Conservation (phyloP, 2,888 invertebrate genomes). For the Athetis lepigone region DNA sequence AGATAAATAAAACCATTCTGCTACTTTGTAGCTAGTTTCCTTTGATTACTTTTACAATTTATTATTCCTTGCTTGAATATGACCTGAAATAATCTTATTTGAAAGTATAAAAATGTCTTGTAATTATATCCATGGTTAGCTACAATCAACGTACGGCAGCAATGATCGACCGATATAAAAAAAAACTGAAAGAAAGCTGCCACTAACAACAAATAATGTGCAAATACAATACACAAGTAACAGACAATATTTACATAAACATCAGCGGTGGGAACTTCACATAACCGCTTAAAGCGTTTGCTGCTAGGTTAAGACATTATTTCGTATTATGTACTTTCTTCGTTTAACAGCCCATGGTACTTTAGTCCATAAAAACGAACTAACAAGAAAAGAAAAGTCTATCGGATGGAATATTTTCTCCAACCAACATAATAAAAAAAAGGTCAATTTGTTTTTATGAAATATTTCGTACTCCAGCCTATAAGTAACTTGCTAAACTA, state of each 20-base stretch:
- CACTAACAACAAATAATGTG: conserved; percentile 70
- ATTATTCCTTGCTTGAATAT: not conserved
- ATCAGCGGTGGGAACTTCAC: conserved; percentile 85
- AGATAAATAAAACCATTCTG: conserved; percentile 11
- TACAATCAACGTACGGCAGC: conserved; percentile 38
- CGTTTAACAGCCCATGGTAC: conserved; percentile 41
- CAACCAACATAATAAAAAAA: conserved; percentile 1
- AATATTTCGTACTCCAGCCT: conserved; percentile 44
- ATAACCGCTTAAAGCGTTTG: conserved; percentile 84
- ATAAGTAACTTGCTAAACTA: conserved; percentile 48
- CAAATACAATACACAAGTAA: conserved; percentile 67
- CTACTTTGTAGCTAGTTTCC: conserved; percentile 8
- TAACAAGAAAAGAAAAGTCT: conserved; percentile 29
- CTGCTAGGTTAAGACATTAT: conserved; percentile 79
- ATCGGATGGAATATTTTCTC: not conserved
- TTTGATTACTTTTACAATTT: conserved; percentile 3
- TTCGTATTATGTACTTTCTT: conserved; percentile 39
- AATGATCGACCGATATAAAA: conserved; percentile 19
- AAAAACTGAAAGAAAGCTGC: conserved; percentile 65
- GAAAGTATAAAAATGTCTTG: conserved; percentile 34
- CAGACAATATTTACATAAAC: conserved; percentile 75
- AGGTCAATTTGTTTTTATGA: conserved; percentile 45
- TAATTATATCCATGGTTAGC: conserved; percentile 38
- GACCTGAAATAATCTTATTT: not conserved
- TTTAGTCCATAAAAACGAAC: conserved; percentile 51